These are phyloP conservation scores for Trachops cirrhosus DNA, from an alignment of 2,797 vertebrate species.

Conservation along the genomic window DNA sequence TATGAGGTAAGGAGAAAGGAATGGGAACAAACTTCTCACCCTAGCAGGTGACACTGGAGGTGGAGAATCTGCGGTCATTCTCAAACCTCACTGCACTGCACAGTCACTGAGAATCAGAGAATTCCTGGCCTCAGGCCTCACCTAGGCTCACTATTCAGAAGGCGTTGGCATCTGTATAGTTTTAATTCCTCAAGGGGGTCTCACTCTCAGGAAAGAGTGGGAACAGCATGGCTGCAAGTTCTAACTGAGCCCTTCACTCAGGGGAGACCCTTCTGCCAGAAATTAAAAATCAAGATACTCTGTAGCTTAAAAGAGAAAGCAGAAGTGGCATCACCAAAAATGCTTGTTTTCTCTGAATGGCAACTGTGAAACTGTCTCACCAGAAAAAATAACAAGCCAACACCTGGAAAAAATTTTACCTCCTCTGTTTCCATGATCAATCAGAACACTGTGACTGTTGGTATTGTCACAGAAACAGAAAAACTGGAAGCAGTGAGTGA, in stretches of 20 bases:
- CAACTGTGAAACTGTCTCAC: background rate
- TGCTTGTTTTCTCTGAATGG: background rate
- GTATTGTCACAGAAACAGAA: background rate
- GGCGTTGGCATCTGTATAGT: rapidly evolving
- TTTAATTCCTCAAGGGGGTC: too few relatives aligned
- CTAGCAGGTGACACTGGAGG: rapidly evolving
- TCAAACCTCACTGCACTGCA: rapidly evolving
- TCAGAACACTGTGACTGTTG: background rate
- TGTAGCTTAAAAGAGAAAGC: background rate
- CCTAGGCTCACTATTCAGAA: rapidly evolving
- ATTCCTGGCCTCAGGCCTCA: background rate
- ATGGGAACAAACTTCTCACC: rapidly evolving
- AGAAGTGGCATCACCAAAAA: background rate
- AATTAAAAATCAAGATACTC: background rate
- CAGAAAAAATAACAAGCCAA: background rate
- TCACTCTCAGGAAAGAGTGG: background rate
- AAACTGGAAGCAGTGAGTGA: background rate
- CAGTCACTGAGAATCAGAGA: too few relatives aligned
- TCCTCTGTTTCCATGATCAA: background rate
- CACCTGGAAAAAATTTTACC: background rate
- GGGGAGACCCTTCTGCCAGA: background rate
- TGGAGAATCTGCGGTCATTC: rapidly evolving
- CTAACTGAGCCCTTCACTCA: background rate
- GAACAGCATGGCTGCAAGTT: rapidly evolving
- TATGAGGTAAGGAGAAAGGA: too few relatives aligned